These are phyloP conservation scores for Ylistrum balloti DNA, from an alignment of 1,140 invertebrate species.

Conservation along the genomic window DNA sequence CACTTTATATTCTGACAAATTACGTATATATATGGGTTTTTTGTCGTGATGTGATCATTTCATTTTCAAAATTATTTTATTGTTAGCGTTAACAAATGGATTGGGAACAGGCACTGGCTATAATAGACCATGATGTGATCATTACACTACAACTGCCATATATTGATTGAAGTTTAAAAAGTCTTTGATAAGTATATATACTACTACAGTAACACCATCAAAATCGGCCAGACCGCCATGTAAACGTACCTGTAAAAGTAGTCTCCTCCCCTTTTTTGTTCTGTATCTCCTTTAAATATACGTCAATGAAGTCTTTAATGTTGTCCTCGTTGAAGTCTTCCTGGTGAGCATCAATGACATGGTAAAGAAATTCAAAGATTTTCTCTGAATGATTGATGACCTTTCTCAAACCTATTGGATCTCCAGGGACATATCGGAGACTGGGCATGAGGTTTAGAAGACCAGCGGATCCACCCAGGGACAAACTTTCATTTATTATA, in stretches of 20 bases:
- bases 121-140: no score
- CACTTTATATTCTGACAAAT: no score
- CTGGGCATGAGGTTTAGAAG: background rate
- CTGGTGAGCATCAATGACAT: background rate
- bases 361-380: background rate
- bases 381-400: background rate
- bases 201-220: no score
- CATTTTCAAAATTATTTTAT: no score
- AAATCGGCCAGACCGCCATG: no score
- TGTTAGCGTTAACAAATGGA: no score
- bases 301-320: background rate
- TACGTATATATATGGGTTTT: no score
- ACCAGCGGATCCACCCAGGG: background rate
- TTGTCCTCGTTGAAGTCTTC: background rate
- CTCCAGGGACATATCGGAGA: background rate
- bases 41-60: no score
- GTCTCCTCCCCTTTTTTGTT: background rate
- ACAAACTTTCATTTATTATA: constrained; percentile 37
- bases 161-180: no score
- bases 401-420: background rate
- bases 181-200: no score
- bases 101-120: no score
- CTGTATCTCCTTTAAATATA: background rate
- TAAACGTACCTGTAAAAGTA: background rate
- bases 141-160: no score